Conservation (phyloP, 2,113 vertebrate species). For the Ammodytes dubius region DNA sequence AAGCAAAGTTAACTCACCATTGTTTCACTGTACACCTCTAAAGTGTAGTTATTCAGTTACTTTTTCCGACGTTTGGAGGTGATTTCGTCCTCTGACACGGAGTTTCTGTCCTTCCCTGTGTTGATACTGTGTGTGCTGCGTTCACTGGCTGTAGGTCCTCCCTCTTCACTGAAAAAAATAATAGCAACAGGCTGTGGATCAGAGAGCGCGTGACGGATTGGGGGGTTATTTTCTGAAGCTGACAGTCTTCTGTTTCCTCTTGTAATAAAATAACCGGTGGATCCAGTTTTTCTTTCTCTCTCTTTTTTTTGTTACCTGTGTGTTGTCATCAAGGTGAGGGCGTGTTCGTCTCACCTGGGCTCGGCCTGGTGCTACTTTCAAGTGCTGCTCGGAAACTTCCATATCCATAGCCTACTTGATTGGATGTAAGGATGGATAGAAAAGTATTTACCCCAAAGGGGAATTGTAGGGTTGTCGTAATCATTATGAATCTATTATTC, state of each 20-base stretch:
- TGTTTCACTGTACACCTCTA: not conserved
- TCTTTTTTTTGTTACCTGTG: slow-evolving; percentile 1
- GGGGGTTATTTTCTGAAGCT: not conserved
- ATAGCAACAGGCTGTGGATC: not conserved
- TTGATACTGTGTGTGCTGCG: not conserved
- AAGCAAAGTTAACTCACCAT: slow-evolving; percentile 51
- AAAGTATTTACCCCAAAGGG: too few relatives aligned
- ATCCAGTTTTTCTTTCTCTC: not conserved
- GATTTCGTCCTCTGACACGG: not conserved
- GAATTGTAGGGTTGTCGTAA: too few relatives aligned
- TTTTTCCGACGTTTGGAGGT: not conserved
- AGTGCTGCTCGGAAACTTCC: not conserved
- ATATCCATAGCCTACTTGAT: too few relatives aligned
- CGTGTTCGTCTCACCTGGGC: slow-evolving; percentile 31
- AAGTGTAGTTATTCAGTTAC: not conserved
- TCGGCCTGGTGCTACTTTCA: slow-evolving; percentile 33
- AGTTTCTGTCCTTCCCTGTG: not conserved
- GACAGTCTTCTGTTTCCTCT: not conserved
- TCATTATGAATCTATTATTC: too few relatives aligned
- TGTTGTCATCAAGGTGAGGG: not conserved
- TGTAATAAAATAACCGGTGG: not conserved
- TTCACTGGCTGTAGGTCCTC: slow-evolving; percentile 10
- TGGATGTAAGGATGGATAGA: too few relatives aligned
- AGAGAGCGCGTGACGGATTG: not conserved
- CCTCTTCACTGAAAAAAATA: not conserved